These are phyloP conservation scores for Poecilia latipinna DNA, from an alignment of 2,113 vertebrate species.

Conservation along the genomic window DNA sequence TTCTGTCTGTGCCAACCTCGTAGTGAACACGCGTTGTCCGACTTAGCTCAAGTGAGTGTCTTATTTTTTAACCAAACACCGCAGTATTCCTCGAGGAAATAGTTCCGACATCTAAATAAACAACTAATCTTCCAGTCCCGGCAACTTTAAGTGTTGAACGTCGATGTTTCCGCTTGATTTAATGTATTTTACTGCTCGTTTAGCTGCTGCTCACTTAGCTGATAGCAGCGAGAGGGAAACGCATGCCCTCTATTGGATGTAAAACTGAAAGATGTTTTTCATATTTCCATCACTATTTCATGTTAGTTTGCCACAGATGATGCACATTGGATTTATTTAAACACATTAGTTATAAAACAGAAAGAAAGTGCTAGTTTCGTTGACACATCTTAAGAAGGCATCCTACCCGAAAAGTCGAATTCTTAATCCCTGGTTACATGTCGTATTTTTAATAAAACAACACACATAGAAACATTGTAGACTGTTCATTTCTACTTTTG, in stretches of 20 bases:
- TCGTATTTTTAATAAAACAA: too few species aligned
- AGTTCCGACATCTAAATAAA: rapidly evolving
- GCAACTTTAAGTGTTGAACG: rapidly evolving
- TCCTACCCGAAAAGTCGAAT: too few species aligned
- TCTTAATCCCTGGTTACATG: too few species aligned
- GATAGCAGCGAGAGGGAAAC: background rate
- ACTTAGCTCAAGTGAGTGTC: slow-evolving; percentile 75
- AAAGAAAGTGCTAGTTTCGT: too few species aligned
- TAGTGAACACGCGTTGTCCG: slow-evolving; percentile 68
- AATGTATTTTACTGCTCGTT: background rate
- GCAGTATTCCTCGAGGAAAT: rapidly evolving
- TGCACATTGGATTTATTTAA: too few species aligned
- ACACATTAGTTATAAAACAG: too few species aligned
- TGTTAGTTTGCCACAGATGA: background rate
- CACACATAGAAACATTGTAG: too few species aligned
- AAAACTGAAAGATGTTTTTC: rapidly evolving
- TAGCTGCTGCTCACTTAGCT: slow-evolving; percentile 8
- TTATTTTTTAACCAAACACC: slow-evolving; percentile 2
- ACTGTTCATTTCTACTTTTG: too few species aligned
- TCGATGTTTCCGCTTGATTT: rapidly evolving
- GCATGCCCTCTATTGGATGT: slow-evolving; percentile 28
- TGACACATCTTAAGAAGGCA: too few species aligned
- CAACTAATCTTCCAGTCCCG: rapidly evolving
- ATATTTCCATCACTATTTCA: background rate
- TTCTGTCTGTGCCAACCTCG: slow-evolving; percentile 65